Conservation (phyloP, 2,113 vertebrate species). For the Cephalophus harveyi region DNA sequence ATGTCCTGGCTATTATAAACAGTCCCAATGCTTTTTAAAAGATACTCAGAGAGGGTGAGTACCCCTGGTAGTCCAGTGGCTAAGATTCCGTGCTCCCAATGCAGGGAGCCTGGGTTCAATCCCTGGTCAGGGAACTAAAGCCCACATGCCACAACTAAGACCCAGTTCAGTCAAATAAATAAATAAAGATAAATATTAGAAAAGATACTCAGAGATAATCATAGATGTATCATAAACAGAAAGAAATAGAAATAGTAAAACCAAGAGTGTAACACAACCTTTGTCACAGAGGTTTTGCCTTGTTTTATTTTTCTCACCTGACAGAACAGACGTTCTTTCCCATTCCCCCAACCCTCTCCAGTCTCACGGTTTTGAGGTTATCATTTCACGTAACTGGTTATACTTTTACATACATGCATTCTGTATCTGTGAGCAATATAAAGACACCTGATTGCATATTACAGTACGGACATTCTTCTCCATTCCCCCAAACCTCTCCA, state of each 20-base stretch:
- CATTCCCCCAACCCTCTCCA: accelerated
- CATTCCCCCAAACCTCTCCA: accelerated
- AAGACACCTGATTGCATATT: accelerated
- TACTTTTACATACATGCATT: accelerated
- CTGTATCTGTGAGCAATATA: accelerated
- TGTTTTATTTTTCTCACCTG: accelerated
- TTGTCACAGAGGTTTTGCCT: neutral
- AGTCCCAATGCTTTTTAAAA: neutral
- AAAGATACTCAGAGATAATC: neutral
- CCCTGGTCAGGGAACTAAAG: neutral
- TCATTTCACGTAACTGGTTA: accelerated
- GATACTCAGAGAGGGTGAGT: neutral
- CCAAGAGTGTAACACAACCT: accelerated
- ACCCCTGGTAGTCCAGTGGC: neutral
- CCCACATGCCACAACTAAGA: neutral
- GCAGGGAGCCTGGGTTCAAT: neutral
- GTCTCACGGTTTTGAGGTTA: accelerated
- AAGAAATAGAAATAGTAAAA: neutral
- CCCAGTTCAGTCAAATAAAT: neutral
- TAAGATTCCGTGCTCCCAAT: neutral
- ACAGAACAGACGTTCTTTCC: accelerated
- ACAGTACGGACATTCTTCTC: accelerated
- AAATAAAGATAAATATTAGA: neutral
- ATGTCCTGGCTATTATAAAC: too few species aligned
- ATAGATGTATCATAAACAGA: neutral